These are phyloP conservation scores for Sebastes oblongus DNA, from an alignment of 2,797 vertebrate species.

Conservation along the genomic window DNA sequence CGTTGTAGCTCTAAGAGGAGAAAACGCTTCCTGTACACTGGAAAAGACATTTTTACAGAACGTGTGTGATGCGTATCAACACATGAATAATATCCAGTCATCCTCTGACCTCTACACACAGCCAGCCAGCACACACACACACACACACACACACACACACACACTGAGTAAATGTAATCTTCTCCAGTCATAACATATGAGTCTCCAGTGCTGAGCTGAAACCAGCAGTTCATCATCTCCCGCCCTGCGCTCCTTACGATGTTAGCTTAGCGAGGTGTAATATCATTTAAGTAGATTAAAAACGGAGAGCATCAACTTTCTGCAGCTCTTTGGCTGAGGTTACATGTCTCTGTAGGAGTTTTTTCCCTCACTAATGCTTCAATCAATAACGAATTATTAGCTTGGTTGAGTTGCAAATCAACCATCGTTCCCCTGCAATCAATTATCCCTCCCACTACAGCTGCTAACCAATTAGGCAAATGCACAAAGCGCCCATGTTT, in stretches of 20 bases:
- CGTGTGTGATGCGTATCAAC: constrained; percentile 5
- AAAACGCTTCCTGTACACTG: not conserved
- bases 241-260: constrained; percentile 15
- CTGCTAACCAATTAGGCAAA: constrained; percentile 74
- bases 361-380: constrained; percentile 65
- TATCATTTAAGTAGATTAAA: constrained; percentile 70
- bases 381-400: constrained; percentile 84
- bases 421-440: constrained; percentile 71
- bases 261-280: constrained; percentile 64
- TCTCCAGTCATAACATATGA: constrained; percentile 58
- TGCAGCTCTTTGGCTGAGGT: constrained; percentile 37
- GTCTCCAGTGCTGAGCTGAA: constrained; percentile 38
- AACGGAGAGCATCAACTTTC: constrained; percentile 59
- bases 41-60: constrained; percentile 5
- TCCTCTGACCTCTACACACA: not conserved
- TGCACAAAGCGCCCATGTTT: constrained; percentile 51
- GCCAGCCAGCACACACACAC: not conserved
- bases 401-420: constrained; percentile 79
- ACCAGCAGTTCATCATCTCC: constrained; percentile 65
- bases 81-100: constrained; percentile 11
- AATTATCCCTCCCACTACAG: constrained; percentile 69
- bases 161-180: constrained; percentile 55
- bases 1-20: constrained; percentile 2
- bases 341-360: constrained; percentile 40
- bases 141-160: not conserved